Percentiles rank a stretch among this genome's conserved stretches.
These are phyloP conservation scores for Ciconia stormi DNA, from an alignment of 2,113 vertebrate species.

Conservation along the genomic window DNA sequence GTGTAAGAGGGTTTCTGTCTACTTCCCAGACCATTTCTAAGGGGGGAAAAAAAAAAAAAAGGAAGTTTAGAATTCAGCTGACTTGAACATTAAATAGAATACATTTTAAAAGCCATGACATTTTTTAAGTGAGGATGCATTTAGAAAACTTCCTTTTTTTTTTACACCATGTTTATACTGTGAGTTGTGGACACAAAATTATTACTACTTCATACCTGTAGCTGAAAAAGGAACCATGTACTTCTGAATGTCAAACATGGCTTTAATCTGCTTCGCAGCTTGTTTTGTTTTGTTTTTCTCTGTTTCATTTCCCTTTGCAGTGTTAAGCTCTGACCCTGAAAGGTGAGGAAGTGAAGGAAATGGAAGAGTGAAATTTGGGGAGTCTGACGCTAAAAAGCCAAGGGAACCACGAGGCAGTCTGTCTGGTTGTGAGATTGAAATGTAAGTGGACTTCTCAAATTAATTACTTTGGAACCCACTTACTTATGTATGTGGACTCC, in stretches of 20 bases:
- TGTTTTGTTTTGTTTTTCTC: slow-evolving; percentile 55
- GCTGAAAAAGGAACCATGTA: background rate
- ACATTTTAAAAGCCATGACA: background rate
- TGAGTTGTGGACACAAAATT: background rate
- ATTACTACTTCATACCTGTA: background rate
- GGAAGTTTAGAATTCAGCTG: background rate
- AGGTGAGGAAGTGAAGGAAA: slow-evolving; percentile 62
- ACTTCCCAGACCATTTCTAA: background rate
- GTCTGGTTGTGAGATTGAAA: slow-evolving; percentile 43
- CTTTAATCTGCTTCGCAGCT: slow-evolving; percentile 42
- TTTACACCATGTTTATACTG: background rate
- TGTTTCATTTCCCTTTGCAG: slow-evolving; percentile 57
- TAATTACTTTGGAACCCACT: slow-evolving; percentile 51
- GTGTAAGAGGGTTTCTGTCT: background rate
- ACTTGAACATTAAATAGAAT: background rate
- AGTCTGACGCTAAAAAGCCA: background rate
- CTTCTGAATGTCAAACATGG: background rate
- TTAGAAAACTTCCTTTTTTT: background rate
- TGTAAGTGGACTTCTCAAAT: slow-evolving; percentile 47
- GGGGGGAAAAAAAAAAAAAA: background rate
- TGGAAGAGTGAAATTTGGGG: slow-evolving; percentile 49
- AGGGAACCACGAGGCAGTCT: background rate
- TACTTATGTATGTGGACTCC: slow-evolving; percentile 34
- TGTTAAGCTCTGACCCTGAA: slow-evolving; percentile 50
- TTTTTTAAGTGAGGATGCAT: background rate